A percentile compares a stretch with the other conserved stretches of the same genome.
phyloP scores from a whole-genome alignment of 2,797 vertebrate genomes.

The Liasis olivaceus region DNA sequence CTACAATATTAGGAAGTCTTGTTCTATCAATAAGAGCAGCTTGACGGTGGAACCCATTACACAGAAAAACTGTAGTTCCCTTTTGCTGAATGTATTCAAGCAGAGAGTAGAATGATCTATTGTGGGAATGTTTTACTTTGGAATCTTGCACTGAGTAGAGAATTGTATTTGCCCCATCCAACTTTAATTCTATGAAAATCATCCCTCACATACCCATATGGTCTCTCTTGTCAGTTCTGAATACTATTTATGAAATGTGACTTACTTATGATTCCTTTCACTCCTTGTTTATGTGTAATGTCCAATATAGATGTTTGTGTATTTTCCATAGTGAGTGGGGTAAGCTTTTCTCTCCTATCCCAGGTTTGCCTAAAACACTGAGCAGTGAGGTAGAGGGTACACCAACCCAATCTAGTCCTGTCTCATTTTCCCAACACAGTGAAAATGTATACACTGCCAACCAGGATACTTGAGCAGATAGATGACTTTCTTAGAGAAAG shows the following conservation, averaged over 20 bases:
- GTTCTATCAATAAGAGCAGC: not conserved
- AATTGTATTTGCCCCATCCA: not conserved
- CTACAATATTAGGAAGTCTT: not conserved
- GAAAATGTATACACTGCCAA: not conserved
- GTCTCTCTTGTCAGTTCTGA: not conserved
- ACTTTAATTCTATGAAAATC: not conserved
- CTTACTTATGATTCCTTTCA: not conserved
- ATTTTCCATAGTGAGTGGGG: not conserved
- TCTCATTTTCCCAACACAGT: not conserved
- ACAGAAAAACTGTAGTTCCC: not conserved
- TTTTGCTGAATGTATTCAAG: not conserved
- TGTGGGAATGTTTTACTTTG: not conserved
- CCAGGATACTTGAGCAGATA: not conserved
- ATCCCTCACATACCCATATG: not conserved
- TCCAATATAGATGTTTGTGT: not conserved
- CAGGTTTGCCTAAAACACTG: not conserved
- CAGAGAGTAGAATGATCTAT: not conserved
- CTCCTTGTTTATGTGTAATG: not conserved
- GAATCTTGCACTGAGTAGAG: not conserved
- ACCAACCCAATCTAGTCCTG: not conserved
- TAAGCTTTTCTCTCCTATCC: not conserved
- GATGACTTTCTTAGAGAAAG: not conserved
- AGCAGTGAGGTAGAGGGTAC: not conserved
- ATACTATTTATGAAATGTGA: not conserved
- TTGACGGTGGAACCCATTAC: not conserved